Percentiles rank a stretch among this genome's conserved stretches.
Conservation (phyloP, 2,113 vertebrate species). For the Brachypodius melanocephalos region DNA sequence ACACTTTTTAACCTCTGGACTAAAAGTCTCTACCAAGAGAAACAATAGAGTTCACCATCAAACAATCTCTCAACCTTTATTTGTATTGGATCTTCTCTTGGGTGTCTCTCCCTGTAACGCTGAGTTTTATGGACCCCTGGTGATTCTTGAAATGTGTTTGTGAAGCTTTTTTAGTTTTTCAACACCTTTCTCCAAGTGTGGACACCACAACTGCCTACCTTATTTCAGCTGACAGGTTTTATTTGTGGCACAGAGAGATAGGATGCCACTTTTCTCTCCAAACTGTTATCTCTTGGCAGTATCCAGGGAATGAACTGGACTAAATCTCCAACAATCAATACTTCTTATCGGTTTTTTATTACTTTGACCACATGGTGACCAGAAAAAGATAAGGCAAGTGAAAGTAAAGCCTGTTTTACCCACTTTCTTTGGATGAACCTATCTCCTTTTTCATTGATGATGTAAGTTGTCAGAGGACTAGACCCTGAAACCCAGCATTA, state of each 20-base stretch:
- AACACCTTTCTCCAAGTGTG: neutral
- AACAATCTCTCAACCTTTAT: neutral
- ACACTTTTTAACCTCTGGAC: neutral
- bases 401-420: neutral
- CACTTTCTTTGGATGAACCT: neutral
- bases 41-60: neutral
- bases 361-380: neutral
- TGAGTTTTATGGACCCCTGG: neutral
- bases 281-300: neutral
- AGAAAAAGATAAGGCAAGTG: neutral
- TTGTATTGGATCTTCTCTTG: neutral
- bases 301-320: neutral
- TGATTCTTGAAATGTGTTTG: neutral
- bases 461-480: neutral
- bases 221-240: neutral
- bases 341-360: fast-evolving
- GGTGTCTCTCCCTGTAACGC: neutral
- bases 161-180: neutral
- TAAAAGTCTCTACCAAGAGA: neutral
- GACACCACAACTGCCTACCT: neutral
- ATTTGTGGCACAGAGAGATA: neutral
- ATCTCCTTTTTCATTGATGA: neutral
- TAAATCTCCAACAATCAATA: fast-evolving
- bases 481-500: fast-evolving
- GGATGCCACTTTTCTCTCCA: neutral